A percentile compares a stretch with the other conserved stretches of the same genome.
These are phyloP conservation scores for Machimus atricapillus DNA, from an alignment of 2,888 invertebrate genomes.

Conservation along the genomic window DNA sequence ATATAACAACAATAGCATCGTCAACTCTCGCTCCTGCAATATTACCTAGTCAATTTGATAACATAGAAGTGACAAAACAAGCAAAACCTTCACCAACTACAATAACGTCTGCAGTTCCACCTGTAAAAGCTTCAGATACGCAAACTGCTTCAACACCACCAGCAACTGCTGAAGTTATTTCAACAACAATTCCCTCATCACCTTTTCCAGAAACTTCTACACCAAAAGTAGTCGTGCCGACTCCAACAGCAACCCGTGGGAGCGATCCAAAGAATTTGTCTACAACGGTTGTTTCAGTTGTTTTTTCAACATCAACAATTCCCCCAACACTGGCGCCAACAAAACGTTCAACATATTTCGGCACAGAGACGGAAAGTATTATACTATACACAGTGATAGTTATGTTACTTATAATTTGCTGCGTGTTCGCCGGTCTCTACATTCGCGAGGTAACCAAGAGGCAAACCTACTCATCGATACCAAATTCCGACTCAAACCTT, in stretches of 20 bases:
- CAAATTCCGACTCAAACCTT: constrained; percentile 55
- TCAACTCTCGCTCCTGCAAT: constrained; percentile 31
- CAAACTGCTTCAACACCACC: background rate
- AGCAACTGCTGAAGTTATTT: background rate
- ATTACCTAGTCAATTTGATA: constrained; percentile 46
- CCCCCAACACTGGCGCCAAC: constrained; percentile 49
- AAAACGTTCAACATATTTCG: constrained; percentile 53
- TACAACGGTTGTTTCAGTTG: background rate
- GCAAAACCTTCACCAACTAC: background rate
- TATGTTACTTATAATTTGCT: constrained; percentile 49
- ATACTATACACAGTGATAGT: constrained; percentile 51
- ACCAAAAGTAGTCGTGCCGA: background rate
- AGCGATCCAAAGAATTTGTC: background rate
- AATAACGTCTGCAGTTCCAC: background rate
- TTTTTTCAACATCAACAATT: background rate
- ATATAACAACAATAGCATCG: constrained; percentile 37
- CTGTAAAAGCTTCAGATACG: background rate
- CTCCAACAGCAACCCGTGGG: background rate
- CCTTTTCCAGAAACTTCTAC: background rate
- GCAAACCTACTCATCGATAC: constrained; percentile 53
- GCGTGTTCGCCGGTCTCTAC: constrained; percentile 49
- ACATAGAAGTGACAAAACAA: constrained; percentile 44
- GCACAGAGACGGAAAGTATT: constrained; percentile 44
- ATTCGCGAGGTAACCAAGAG: constrained; percentile 54
- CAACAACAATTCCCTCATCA: background rate